Evolutionary conservation across 2,113 vertebrate genomes (phyloP), one percentile per base, ranked within the genome.

Genomic region (Dasyprocta punctata): DNA sequence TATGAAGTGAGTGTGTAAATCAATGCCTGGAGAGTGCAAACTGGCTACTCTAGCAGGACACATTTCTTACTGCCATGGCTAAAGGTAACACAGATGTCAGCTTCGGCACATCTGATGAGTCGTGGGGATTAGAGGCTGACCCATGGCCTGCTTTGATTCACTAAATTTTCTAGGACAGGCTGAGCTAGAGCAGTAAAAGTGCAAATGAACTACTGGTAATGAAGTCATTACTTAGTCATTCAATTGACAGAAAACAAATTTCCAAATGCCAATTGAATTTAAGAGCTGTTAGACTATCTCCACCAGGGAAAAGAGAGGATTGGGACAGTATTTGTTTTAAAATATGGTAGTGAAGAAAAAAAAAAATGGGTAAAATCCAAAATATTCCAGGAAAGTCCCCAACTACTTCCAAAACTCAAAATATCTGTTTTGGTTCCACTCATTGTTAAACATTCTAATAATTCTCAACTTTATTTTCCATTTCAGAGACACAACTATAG

Each of bases 401-500:
- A 69, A 14, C 19, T 33, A 17, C 30, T 41, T 11, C 36, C 33
- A 82, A 26, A 38, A 82, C 54, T 44, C 33, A 44, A 75, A 96
- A 65, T 28, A 49, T 7, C 28, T 65, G 19, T 56, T 41, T 94
- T 63, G n/a, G 14, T 92, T 87, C 56, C 58, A 77, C 6, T 97
- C 36, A 52, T 28, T 93, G 90, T 82, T 77, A 92, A 87, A 93
- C 30, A 67, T 82, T 22, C n/a, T 90, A 92, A n/a, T 93, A 95
- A 77, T 84, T 96, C 49, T 95, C 73, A 73, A 22, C 56, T 38
- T 94, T 56, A 71, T 65, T 77, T 44, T 81, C 71, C 17, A 52
- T 26, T 44, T 71, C 58, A 54, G 52, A 97, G 41, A 89, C 6
- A 49, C 0, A 90, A 36, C 30, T n/a, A 78, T 30, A 86, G 63